phyloP scores from a whole-genome alignment of 2,888 invertebrate genomes.

The Venustoraphidia nigricollis region DNA sequence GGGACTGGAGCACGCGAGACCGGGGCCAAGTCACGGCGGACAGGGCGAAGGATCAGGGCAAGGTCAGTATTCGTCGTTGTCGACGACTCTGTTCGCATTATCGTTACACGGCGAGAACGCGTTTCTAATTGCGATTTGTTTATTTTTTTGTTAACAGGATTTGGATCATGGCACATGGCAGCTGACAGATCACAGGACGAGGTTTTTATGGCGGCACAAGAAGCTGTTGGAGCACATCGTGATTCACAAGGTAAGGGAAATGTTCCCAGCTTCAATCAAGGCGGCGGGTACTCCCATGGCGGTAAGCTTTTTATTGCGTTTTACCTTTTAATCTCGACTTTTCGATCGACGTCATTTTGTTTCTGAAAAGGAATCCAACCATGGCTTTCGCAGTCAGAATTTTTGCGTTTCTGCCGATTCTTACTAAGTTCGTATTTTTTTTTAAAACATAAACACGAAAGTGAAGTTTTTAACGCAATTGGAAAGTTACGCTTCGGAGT shows the following conservation, averaged over 20 bases:
- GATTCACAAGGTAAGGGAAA: slow-evolving; percentile 82
- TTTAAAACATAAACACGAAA: no score
- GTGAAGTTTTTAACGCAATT: no score
- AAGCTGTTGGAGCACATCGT: slow-evolving; percentile 59
- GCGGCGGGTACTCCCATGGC: no score
- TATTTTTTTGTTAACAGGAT: slow-evolving; percentile 40
- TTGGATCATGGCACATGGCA: slow-evolving; percentile 74
- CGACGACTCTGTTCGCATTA: neutral
- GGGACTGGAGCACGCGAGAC: slow-evolving; percentile 50
- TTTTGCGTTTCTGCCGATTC: no score
- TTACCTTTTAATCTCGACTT: no score
- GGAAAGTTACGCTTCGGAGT: no score
- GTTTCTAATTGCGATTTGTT: slow-evolving; percentile 4
- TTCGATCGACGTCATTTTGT: no score
- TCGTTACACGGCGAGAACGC: no score
- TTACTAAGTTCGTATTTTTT: no score
- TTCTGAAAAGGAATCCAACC: no score
- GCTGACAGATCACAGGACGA: slow-evolving; percentile 70
- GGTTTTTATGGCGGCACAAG: slow-evolving; percentile 71
- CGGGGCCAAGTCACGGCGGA: slow-evolving; percentile 50
- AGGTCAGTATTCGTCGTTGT: slow-evolving; percentile 35
- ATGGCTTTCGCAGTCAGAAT: no score
- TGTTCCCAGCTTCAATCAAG: slow-evolving; percentile 21
- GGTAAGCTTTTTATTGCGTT: no score
- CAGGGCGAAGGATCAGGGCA: slow-evolving; percentile 59